Percentiles rank a stretch among this genome's conserved stretches.
Evolutionary conservation across 2,797 vertebrate genomes (phyloP).

Genomic region (Parambassis ranga): DNA sequence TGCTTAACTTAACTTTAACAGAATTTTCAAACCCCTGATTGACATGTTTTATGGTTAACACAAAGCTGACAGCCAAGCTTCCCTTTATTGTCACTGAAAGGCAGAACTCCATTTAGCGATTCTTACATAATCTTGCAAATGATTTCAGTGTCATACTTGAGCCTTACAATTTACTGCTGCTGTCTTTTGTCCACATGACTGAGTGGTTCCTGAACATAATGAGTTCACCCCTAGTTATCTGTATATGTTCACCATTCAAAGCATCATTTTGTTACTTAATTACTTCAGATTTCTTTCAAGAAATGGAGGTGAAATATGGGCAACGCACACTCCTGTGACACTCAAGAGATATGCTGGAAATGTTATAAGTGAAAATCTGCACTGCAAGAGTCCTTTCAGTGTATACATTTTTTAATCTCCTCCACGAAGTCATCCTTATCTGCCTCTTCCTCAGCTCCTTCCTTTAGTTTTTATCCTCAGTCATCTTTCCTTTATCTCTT

Average conservation of each 20-base stretch:
- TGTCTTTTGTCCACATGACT: slow-evolving; percentile 14
- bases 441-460: not conserved
- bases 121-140: slow-evolving; percentile 62
- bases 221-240: slow-evolving; percentile 15
- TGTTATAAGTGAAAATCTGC: no score
- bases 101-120: slow-evolving; percentile 28
- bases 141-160: slow-evolving; percentile 31
- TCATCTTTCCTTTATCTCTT: not conserved
- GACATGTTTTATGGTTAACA: slow-evolving; percentile 31
- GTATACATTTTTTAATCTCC: no score
- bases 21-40: slow-evolving; percentile 18
- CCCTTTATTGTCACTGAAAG: slow-evolving; percentile 23
- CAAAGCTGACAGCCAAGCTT: not conserved
- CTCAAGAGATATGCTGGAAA: no score
- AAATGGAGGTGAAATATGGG: not conserved
- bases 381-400: no score
- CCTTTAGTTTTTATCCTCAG: not conserved
- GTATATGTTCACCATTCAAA: not conserved
- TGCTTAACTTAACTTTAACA: not conserved
- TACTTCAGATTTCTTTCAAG: not conserved
- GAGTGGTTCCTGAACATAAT: slow-evolving; percentile 14
- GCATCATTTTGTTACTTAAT: not conserved
- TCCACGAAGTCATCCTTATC: not conserved
- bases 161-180: slow-evolving; percentile 15
- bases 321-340: not conserved